These are phyloP conservation scores for Tipula lateralis DNA, from an alignment of 2,888 invertebrate genomes.

Conservation along the genomic window DNA sequence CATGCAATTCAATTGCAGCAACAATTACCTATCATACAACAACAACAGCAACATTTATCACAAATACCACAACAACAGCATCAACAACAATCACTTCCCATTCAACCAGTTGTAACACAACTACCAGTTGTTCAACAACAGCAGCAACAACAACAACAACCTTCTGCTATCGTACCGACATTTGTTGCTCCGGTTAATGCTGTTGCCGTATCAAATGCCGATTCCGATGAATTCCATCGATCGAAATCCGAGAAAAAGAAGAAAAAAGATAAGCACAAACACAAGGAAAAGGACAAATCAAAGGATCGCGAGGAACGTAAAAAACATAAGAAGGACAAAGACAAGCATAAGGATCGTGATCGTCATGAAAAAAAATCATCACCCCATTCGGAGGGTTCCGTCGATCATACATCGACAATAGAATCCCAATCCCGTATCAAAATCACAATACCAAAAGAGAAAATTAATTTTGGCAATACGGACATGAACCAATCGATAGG, in stretches of 20 bases:
- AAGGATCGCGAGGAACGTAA: slow-evolving; percentile 67
- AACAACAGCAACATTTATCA: slow-evolving; percentile 31
- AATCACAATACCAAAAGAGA: slow-evolving; percentile 59
- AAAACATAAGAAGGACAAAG: slow-evolving; percentile 66
- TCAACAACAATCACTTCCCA: slow-evolving; percentile 33
- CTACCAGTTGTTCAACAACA: slow-evolving; percentile 38
- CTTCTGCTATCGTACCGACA: slow-evolving; percentile 44
- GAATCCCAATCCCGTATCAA: slow-evolving; percentile 43
- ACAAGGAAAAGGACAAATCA: slow-evolving; percentile 72
- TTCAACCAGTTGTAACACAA: neutral
- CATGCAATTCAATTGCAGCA: slow-evolving; percentile 38
- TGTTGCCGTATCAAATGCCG: slow-evolving; percentile 29
- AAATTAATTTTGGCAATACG: slow-evolving; percentile 45
- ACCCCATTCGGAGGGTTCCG: neutral
- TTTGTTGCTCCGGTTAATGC: slow-evolving; percentile 32
- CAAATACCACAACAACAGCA: slow-evolving; percentile 40
- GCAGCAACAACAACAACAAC: no score
- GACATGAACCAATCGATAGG: slow-evolving; percentile 39
- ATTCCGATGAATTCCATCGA: slow-evolving; percentile 34
- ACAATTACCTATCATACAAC: slow-evolving; percentile 29
- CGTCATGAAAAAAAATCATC: neutral
- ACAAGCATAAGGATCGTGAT: slow-evolving; percentile 48
- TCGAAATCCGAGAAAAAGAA: slow-evolving; percentile 54
- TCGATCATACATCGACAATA: neutral
- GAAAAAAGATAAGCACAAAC: slow-evolving; percentile 73